These are phyloP conservation scores for Thumatha senex DNA, from an alignment of 2,888 invertebrate genomes.

Conservation along the genomic window DNA sequence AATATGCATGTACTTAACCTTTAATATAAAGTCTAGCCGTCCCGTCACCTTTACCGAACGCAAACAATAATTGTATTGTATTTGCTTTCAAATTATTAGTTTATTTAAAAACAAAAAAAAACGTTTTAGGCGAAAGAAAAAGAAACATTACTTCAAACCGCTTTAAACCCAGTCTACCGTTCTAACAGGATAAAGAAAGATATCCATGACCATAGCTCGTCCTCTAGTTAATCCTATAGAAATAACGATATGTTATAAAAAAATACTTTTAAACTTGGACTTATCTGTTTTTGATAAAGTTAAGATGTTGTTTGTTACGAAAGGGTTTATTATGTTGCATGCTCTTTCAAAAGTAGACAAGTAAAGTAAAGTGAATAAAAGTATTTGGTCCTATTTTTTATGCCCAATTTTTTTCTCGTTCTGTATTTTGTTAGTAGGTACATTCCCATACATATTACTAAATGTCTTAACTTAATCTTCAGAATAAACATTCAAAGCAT, in stretches of 20 bases:
- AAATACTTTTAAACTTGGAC: slow-evolving; percentile 8
- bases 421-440: background rate
- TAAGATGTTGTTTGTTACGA: slow-evolving; percentile 7
- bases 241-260: slow-evolving; percentile 2
- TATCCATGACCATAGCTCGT: slow-evolving; percentile 31
- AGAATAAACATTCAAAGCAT: too few species aligned
- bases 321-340: slow-evolving; percentile 8
- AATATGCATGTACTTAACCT: too few species aligned
- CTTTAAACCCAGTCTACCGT: slow-evolving; percentile 61
- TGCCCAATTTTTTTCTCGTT: background rate
- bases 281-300: slow-evolving; percentile 3
- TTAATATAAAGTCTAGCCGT: too few species aligned
- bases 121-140: slow-evolving; percentile 44
- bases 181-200: slow-evolving; percentile 58
- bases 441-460: too few species aligned
- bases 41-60: slow-evolving; percentile 58
- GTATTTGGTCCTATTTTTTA: background rate
- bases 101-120: slow-evolving; percentile 56
- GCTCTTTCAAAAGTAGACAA: background rate
- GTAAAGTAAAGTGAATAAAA: background rate
- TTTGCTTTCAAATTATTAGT: slow-evolving; percentile 60
- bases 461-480: too few species aligned
- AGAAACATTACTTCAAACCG: slow-evolving; percentile 8
- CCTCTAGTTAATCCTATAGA: slow-evolving; percentile 48
- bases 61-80: slow-evolving; percentile 64